A percentile compares a stretch with the other conserved stretches of the same genome.
phyloP scores from a whole-genome alignment of 2,888 invertebrate genomes.

The Apomyelois bistriatella region DNA sequence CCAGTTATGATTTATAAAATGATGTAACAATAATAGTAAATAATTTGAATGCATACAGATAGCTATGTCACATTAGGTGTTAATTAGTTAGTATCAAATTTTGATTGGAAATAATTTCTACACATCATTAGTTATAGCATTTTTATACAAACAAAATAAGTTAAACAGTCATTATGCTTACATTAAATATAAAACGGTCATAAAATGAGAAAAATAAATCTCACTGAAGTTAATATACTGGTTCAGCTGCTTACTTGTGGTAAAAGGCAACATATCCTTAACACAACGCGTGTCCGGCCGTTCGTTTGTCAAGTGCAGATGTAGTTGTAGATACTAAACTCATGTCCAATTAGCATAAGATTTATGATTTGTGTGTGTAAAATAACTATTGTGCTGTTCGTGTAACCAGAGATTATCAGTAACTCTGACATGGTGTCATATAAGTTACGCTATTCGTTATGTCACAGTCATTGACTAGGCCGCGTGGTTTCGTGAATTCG shows the following conservation, averaged over 20 bases:
- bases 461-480: neutral
- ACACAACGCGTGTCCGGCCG: constrained; percentile 5
- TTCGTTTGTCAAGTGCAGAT: constrained; percentile 4
- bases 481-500: no score
- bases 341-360: constrained; percentile 5
- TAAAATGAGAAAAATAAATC: neutral
- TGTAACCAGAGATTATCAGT: neutral
- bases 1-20: no score
- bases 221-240: neutral
- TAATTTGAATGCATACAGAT: no score
- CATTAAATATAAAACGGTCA: no score
- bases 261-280: neutral
- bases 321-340: constrained; percentile 5
- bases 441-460: neutral
- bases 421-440: neutral
- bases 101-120: no score
- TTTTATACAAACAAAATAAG: no score
- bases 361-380: constrained; percentile 4
- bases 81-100: no score
- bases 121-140: no score
- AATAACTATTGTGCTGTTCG: neutral
- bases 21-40: no score
- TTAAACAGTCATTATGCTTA: no score
- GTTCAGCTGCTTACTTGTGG: neutral
- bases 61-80: no score